Percentiles rank a stretch among this genome's conserved stretches.
phyloP scores from a whole-genome alignment of 2,888 invertebrate species.

The Notodonta ziczac region DNA sequence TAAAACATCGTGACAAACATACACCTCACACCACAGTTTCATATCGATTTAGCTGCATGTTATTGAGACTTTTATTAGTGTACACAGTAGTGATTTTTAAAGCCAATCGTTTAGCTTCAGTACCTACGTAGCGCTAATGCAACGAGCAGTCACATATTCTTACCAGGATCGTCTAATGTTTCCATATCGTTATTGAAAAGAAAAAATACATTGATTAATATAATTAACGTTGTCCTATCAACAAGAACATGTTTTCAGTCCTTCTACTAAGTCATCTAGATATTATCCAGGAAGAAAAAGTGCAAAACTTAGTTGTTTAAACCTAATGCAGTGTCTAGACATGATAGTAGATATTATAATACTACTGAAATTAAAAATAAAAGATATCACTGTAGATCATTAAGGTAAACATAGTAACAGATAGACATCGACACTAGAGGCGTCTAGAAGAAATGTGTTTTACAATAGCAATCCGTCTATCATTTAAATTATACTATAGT shows the following conservation, averaged over 20 bases:
- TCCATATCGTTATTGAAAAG: slow-evolving; percentile 79
- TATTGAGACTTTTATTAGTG: slow-evolving; percentile 21
- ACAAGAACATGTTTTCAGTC: neutral
- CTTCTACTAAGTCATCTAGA: neutral
- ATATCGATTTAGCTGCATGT: slow-evolving; percentile 58
- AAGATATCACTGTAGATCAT: too few relatives aligned
- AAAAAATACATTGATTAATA: slow-evolving; percentile 73
- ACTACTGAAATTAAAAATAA: too few relatives aligned
- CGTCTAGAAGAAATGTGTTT: too few relatives aligned
- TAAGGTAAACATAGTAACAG: too few relatives aligned
- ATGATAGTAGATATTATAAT: too few relatives aligned
- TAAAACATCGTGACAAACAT: slow-evolving; percentile 27
- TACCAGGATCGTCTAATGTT: slow-evolving; percentile 81
- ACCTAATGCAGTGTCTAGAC: too few relatives aligned
- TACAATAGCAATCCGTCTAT: too few relatives aligned
- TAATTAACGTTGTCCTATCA: slow-evolving; percentile 6
- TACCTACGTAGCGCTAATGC: slow-evolving; percentile 41
- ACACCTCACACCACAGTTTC: slow-evolving; percentile 27
- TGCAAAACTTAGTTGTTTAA: too few relatives aligned
- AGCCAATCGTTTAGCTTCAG: slow-evolving; percentile 47
- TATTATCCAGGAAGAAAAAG: too few relatives aligned
- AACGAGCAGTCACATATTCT: slow-evolving; percentile 62
- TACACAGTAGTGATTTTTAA: slow-evolving; percentile 28
- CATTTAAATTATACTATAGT: too few relatives aligned
- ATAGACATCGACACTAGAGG: too few relatives aligned